phyloP scores from a whole-genome alignment of 1,140 invertebrate genomes.

The Campodea augens region DNA sequence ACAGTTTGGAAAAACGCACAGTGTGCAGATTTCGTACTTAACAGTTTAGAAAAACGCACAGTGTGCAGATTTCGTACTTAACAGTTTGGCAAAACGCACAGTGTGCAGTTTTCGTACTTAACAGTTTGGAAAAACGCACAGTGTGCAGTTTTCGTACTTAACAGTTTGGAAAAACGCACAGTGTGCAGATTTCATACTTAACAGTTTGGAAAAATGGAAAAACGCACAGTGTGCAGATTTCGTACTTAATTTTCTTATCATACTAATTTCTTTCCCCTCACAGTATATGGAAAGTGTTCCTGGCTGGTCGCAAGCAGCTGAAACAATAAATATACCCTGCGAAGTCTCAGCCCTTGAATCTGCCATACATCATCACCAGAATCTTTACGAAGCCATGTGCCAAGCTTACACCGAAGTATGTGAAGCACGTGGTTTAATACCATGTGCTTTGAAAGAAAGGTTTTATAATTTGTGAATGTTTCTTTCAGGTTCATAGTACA shows the following conservation, averaged over 20 bases:
- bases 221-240: constrained; percentile 4
- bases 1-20: too few relatives aligned
- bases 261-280: too few relatives aligned
- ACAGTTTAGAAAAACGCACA: too few relatives aligned
- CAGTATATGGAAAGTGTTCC: constrained; percentile 78
- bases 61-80: too few relatives aligned
- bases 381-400: constrained; percentile 88
- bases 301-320: constrained; percentile 74
- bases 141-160: too few relatives aligned
- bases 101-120: too few relatives aligned
- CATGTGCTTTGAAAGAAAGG: not conserved
- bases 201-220: too few relatives aligned
- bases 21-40: too few relatives aligned
- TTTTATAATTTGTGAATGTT: constrained; percentile 11
- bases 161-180: too few relatives aligned
- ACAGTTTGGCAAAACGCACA: too few relatives aligned
- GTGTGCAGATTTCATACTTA: too few relatives aligned
- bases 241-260: constrained; percentile 16
- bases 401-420: constrained; percentile 87
- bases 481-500: constrained; percentile 62
- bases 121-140: too few relatives aligned
- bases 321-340: constrained; percentile 74
- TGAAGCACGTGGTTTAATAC: constrained; percentile 4
- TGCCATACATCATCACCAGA: constrained; percentile 77
- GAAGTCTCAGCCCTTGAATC: constrained; percentile 78